These are phyloP conservation scores for Drosophila kohkoa DNA, from an alignment of 1,140 invertebrate species.

Conservation along the genomic window DNA sequence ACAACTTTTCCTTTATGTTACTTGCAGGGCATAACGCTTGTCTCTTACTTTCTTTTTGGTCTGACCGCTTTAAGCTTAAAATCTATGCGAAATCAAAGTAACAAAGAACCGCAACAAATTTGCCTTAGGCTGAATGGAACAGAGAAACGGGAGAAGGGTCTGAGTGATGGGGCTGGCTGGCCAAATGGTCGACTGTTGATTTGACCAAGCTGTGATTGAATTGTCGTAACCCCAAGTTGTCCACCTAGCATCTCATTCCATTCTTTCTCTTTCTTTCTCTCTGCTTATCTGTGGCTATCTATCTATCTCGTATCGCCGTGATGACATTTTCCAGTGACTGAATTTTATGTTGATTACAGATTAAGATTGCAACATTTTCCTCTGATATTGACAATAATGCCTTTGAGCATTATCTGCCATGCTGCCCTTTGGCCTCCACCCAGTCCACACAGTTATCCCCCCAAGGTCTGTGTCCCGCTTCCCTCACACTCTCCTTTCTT, in stretches of 20 bases:
- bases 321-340: conserved; percentile 81
- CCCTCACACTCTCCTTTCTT: conserved; percentile 8
- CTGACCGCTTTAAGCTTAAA: conserved; percentile 67
- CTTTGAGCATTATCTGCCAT: conserved; percentile 64
- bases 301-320: conserved; percentile 47
- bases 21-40: conserved; percentile 4
- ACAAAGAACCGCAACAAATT: conserved; percentile 77
- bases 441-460: conserved; percentile 18
- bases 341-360: conserved; percentile 83
- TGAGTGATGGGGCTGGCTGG: conserved; percentile 52
- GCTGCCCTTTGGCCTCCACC: conserved; percentile 54
- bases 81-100: conserved; percentile 76
- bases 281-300: conserved; percentile 17
- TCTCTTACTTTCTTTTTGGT: conserved; percentile 5
- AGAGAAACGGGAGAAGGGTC: background rate
- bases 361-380: conserved; percentile 81
- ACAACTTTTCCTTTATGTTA: background rate
- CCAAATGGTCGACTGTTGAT: conserved; percentile 69
- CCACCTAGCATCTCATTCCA: conserved; percentile 20
- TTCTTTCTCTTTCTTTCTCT: conserved; percentile 3
- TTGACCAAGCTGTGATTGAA: conserved; percentile 74
- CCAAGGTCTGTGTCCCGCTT: conserved; percentile 32
- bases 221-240: conserved; percentile 66
- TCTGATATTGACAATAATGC: conserved; percentile 79
- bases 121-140: conserved; percentile 54